Base-by-base conservation (phyloP, 2,888 invertebrate species). In the Dasysyrphus albostriatus region DNA sequence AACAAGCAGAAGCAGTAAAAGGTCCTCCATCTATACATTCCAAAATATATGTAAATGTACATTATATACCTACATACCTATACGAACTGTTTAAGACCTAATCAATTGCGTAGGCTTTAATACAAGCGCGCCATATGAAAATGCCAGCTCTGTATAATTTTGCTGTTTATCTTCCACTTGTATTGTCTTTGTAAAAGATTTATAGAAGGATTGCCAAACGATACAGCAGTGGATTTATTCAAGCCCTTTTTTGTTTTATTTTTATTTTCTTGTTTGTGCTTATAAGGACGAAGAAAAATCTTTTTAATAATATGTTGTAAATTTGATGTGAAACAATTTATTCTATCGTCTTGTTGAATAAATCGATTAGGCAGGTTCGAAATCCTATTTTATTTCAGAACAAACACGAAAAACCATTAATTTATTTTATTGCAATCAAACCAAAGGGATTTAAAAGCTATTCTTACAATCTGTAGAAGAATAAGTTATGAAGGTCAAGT, bases 51-150 rank as follows among this genome's bases (percentile, higher is more conserved):
- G 8, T 16, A 67, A 2, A 12, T 7, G 5, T 19, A 49, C 2
- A 39, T 7, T 2, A n/a, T 9, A 37, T 9, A 67, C 12, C 32
- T 44, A n/a, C n/a, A 37, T 9, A 67, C 12, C 32, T 44, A 24
- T 34, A 54, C 44, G 59, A 61, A 29, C 54, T 61, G 74, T 69
- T 61, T 79, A 79, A 79, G 79, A 58, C 75, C 69, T 80, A 75
- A 80, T 80, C 75, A 83, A 83, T 83, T 79, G 83, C 65, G 75
- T 70, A 70, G 80, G 83, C 80, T 72, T 47, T 65, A 49, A 65
- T 49, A 49, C 16, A 19, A 49, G 1, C 9, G 70, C 65, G 29
- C 16, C 24, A 54, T 39, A 69, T 69, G 69, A 69, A 61, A 78
- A 79, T 56, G 69, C 79, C 34, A 74, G 49, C 12, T 49, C 75